Evolutionary conservation across 2,888 invertebrate species (phyloP).

Genomic region (Pristionchus fissidentatus): DNA sequence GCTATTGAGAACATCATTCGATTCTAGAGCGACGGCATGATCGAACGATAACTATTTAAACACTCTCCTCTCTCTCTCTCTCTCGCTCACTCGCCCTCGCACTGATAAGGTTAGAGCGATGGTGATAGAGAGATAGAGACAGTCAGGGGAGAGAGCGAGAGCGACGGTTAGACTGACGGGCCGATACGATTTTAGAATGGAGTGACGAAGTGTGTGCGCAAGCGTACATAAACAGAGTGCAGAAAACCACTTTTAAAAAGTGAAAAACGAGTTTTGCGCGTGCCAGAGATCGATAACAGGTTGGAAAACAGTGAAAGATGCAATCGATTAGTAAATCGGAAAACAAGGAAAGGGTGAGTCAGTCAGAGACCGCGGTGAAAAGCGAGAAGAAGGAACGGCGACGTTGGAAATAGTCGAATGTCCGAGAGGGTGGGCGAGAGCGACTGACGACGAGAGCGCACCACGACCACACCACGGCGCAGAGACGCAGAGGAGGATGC

Average conservation of each 20-base stretch:
- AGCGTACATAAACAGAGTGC: no score
- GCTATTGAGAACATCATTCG: constrained; percentile 34
- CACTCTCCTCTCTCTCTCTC: no score
- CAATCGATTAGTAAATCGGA: constrained; percentile 13
- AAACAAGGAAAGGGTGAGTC: not conserved
- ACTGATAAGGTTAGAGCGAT: constrained; percentile 33
- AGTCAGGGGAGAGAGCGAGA: not conserved
- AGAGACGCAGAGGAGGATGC: not conserved
- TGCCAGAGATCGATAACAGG: not conserved
- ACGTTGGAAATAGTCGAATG: not conserved
- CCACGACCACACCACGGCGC: not conserved
- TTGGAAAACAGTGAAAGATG: not conserved
- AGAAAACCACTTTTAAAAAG: no score
- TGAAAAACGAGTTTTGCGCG: no score
- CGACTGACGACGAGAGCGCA: not conserved
- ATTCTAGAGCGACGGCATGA: not conserved
- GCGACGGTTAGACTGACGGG: constrained; percentile 35
- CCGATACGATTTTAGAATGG: constrained; percentile 29
- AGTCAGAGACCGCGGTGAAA: not conserved
- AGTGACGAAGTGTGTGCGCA: constrained; percentile 8
- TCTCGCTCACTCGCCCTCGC: constrained; percentile 15
- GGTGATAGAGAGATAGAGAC: constrained; percentile 16
- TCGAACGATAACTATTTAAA: constrained; percentile 43
- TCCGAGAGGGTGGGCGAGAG: not conserved
- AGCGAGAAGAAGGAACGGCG: not conserved